These are phyloP conservation scores for Drosophila macrospina DNA, from an alignment of 2,888 invertebrate genomes.

Conservation along the genomic window DNA sequence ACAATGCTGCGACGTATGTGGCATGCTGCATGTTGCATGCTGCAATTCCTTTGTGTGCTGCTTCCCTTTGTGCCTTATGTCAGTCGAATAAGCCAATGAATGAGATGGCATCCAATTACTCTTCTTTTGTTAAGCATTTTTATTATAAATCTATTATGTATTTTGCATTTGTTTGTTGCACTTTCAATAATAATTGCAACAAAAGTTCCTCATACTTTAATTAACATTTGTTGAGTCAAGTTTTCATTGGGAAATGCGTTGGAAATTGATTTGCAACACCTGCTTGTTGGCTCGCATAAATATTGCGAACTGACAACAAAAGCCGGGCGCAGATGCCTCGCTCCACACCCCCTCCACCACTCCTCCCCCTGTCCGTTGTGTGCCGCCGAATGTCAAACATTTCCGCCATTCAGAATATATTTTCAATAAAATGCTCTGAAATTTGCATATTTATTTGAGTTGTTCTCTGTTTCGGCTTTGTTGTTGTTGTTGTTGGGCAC, in stretches of 20 bases:
- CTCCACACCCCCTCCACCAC: too few relatives aligned
- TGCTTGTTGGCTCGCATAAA: constrained; percentile 6
- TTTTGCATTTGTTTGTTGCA: too few relatives aligned
- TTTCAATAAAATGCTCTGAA: constrained; percentile 68
- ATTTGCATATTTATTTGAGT: constrained; percentile 78
- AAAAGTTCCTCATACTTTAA: neutral
- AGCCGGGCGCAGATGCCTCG: constrained; percentile 39
- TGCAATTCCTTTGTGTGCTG: constrained; percentile 52
- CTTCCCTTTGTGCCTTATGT: constrained; percentile 51
- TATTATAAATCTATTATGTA: neutral
- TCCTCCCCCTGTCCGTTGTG: too few relatives aligned
- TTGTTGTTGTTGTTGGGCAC: constrained; percentile 22
- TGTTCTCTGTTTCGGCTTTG: constrained; percentile 35
- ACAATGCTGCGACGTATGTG: constrained; percentile 1
- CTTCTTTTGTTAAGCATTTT: constrained; percentile 7
- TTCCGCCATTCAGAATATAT: constrained; percentile 52
- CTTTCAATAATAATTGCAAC: neutral
- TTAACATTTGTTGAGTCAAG: neutral
- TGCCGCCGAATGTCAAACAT: constrained; percentile 30
- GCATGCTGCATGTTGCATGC: neutral
- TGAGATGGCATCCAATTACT: neutral
- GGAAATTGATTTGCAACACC: constrained; percentile 30
- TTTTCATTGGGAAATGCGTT: constrained; percentile 9
- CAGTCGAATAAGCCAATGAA: constrained; percentile 34
- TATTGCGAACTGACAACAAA: constrained; percentile 38